Conservation (phyloP, 2,888 invertebrate species). For the Troides oblongomaculatus region DNA sequence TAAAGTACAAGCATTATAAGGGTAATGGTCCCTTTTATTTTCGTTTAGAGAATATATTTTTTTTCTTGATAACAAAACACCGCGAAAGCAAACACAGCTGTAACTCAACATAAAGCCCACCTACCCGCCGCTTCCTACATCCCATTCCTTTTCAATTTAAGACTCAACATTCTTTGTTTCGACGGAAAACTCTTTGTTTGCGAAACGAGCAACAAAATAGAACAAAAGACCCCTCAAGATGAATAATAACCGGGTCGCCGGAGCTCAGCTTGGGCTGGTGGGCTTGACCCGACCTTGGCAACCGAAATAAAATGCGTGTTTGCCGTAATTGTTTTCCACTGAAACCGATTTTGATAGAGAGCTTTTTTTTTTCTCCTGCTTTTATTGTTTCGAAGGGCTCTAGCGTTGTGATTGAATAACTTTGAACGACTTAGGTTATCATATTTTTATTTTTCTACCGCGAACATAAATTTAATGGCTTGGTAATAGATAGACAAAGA, state of each 20-base stretch:
- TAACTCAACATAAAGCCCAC: slow-evolving; percentile 26
- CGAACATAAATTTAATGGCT: not conserved
- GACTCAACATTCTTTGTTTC: slow-evolving; percentile 30
- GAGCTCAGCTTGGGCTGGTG: slow-evolving; percentile 49
- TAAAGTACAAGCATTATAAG: not conserved
- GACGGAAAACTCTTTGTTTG: slow-evolving; percentile 31
- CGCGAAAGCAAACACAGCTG: slow-evolving; percentile 20
- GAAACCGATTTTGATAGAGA: slow-evolving; percentile 30
- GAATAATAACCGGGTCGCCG: slow-evolving; percentile 30
- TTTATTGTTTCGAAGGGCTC: slow-evolving; percentile 23
- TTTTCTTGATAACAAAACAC: slow-evolving; percentile 12
- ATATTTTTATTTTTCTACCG: slow-evolving; percentile 5
- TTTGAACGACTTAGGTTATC: slow-evolving; percentile 14
- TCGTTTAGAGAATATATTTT: slow-evolving; percentile 6
- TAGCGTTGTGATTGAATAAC: slow-evolving; percentile 26
- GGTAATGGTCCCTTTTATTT: slow-evolving; percentile 6
- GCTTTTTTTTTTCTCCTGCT: slow-evolving; percentile 14
- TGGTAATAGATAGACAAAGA: not conserved
- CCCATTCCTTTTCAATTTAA: slow-evolving; percentile 29
- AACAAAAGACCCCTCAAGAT: slow-evolving; percentile 29
- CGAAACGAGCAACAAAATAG: slow-evolving; percentile 29
- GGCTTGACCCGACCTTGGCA: slow-evolving; percentile 42
- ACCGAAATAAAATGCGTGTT: slow-evolving; percentile 37
- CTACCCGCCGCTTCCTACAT: slow-evolving; percentile 26
- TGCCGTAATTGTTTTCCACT: slow-evolving; percentile 34